Base-by-base conservation (phyloP, 2,888 invertebrate species). In the Spisula solida region DNA sequence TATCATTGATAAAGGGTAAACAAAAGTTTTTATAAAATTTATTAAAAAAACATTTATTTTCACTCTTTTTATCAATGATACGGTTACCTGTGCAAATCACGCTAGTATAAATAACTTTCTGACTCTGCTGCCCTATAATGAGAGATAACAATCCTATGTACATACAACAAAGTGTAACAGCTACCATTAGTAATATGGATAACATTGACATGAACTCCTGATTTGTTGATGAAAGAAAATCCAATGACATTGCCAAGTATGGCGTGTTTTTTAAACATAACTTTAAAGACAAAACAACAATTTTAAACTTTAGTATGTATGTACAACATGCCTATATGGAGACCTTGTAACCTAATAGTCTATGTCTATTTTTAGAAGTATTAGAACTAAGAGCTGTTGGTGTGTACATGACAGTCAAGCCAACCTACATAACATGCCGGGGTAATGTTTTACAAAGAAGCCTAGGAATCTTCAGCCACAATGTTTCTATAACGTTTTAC, bases 71-170 rank as follows among this genome's bases (percentile, higher is more conserved):
- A n/a, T n/a, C n/a, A n/a, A n/a, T n/a, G n/a, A n/a, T n/a, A n/a
- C n/a, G n/a, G n/a, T n/a, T n/a, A n/a, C 60, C 20, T 66, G 60
- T 66, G 6, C 10, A 51, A n/a, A 2, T 4, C 12, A 18, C 25
- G 20, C 60, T 66, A 66, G 8, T 31, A 75, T 31, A 34, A 31
- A 41, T 41, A 41, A 41, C 41, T 41, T 41, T 34, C 31, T 60
- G 60, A 60, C n/a, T 25, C 34, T 75, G 75, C 75, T 75, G 75
- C 75, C 75, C 75, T 75, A 75, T 31, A 34, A 75, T 75, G 31
- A 70, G 75, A 34, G 34, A 12, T 34, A 34, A 75, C 70, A 70
- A 29, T 41, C 2, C 4, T 41, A 41, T 41, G 41, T 41, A 75
- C 12, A 75, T 16, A 75, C 31, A 75, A 75, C 14, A 60, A 12